A percentile compares a stretch with the other conserved stretches of the same genome.
Evolutionary conservation across 2,113 vertebrate species (phyloP).

Genomic region (Sinocyclocheilus anophthalmus): DNA sequence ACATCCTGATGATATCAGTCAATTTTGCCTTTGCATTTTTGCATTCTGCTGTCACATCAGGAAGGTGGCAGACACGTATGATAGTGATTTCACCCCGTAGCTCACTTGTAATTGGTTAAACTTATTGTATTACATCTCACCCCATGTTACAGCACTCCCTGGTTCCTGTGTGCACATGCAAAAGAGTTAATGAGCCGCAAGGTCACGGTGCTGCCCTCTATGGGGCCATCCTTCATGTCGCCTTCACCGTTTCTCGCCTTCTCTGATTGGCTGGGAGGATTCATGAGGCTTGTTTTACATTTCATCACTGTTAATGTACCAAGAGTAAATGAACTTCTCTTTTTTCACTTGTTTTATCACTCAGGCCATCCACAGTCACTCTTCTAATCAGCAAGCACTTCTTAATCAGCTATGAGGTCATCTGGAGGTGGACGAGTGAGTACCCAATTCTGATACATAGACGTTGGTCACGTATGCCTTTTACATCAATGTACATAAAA

Average conservation of each 20-base stretch:
- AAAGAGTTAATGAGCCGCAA: constrained; percentile 20
- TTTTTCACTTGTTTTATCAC: constrained; percentile 31
- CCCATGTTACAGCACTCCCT: neutral
- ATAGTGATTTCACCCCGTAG: neutral
- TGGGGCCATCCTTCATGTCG: neutral
- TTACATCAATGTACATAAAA: neutral
- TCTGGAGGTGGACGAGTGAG: constrained; percentile 56
- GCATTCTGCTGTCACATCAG: neutral
- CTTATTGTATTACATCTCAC: neutral
- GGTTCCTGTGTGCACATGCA: constrained; percentile 29
- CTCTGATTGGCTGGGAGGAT: constrained; percentile 49
- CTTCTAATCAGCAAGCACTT: constrained; percentile 59
- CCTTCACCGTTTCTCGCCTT: constrained; percentile 26
- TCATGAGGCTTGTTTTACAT: constrained; percentile 45
- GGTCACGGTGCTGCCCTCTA: constrained; percentile 28
- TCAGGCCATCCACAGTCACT: constrained; percentile 47
- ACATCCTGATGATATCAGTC: constrained; percentile 4
- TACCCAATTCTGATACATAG: neutral
- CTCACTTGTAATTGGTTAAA: constrained; percentile 4
- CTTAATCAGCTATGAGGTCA: constrained; percentile 59
- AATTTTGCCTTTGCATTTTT: neutral
- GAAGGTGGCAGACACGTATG: neutral
- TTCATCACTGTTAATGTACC: constrained; percentile 60
- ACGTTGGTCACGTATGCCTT: neutral
- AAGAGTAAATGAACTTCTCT: constrained; percentile 57